These are phyloP conservation scores for Diarsia mendica DNA, from an alignment of 2,888 invertebrate species.

Conservation along the genomic window DNA sequence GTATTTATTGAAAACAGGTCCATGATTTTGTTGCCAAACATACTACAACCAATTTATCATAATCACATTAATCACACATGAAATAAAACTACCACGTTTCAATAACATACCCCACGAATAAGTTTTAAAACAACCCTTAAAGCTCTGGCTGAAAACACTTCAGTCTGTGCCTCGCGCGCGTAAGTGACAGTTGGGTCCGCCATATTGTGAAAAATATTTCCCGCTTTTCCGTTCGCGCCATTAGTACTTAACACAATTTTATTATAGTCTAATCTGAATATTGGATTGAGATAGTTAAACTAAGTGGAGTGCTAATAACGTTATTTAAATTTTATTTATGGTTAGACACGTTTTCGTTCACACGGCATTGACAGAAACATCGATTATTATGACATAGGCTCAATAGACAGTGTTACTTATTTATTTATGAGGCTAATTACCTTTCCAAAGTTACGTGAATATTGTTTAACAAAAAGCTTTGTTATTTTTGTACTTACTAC, in stretches of 20 bases:
- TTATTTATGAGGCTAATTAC: conserved; percentile 55
- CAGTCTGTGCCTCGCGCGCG: conserved; percentile 81
- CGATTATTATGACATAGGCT: conserved; percentile 67
- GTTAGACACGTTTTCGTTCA: conserved; percentile 66
- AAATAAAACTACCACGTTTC: conserved; percentile 17
- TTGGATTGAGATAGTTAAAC: conserved; percentile 18
- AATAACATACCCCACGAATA: conserved; percentile 60
- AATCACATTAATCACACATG: conserved; percentile 12
- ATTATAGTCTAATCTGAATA: conserved; percentile 3
- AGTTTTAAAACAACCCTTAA: conserved; percentile 67
- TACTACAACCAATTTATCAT: conserved; percentile 33
- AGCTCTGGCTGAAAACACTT: conserved; percentile 72
- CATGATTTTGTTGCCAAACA: conserved; percentile 15
- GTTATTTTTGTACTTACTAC: conserved; percentile 16
- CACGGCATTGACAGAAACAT: conserved; percentile 71
- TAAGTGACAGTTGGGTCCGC: conserved; percentile 76
- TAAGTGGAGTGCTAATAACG: conserved; percentile 28
- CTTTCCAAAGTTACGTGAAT: conserved; percentile 22
- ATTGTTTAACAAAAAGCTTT: not conserved
- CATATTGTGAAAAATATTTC: conserved; percentile 72
- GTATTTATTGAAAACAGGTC: not conserved
- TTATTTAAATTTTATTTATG: not conserved
- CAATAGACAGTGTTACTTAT: conserved; percentile 52
- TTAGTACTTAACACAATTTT: conserved; percentile 27
- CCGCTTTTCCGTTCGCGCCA: conserved; percentile 73